phyloP scores from a whole-genome alignment of 92 coral and sea anemone species.

The Hydrozoanthus gracilis region DNA sequence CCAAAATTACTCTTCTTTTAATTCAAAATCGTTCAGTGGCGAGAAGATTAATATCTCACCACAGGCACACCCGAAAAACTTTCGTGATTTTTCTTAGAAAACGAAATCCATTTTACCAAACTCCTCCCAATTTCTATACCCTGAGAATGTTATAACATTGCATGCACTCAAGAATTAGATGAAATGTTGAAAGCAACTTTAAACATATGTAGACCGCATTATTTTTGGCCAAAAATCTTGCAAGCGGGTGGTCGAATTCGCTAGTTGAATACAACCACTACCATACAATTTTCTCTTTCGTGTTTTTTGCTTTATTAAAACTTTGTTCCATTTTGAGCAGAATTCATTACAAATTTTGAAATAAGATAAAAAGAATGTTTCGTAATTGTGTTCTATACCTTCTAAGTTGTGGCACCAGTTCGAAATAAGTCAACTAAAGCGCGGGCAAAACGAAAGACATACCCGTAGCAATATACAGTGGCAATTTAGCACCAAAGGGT shows the following conservation, averaged over 20 bases:
- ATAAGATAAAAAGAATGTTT: slow-evolving; percentile 63
- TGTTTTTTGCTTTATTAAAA: slow-evolving; percentile 82
- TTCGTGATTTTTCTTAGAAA: slow-evolving; percentile 36
- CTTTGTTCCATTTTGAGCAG: slow-evolving; percentile 82
- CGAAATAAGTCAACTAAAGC: slow-evolving; percentile 16
- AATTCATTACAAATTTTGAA: slow-evolving; percentile 87
- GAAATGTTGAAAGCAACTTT: slow-evolving; percentile 32
- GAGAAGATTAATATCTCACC: slow-evolving; percentile 53
- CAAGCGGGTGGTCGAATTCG: slow-evolving; percentile 67
- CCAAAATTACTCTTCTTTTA: slow-evolving; percentile 48
- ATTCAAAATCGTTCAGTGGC: slow-evolving; percentile 57
- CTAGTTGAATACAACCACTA: slow-evolving; percentile 45
- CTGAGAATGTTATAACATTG: slow-evolving; percentile 24
- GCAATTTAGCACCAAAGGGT: slow-evolving; percentile 68
- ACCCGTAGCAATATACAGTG: slow-evolving; percentile 58
- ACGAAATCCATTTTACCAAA: slow-evolving; percentile 25
- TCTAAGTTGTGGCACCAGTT: slow-evolving; percentile 9
- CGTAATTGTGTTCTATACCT: slow-evolving; percentile 18
- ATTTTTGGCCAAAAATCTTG: slow-evolving; percentile 47
- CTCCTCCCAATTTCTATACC: slow-evolving; percentile 39
- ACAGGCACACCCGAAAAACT: slow-evolving; percentile 46
- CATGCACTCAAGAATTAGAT: slow-evolving; percentile 5
- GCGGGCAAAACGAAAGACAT: slow-evolving; percentile 40
- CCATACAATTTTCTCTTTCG: slow-evolving; percentile 48
- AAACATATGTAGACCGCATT: slow-evolving; percentile 39